A percentile compares a stretch with the other conserved stretches of the same genome.
phyloP scores from a whole-genome alignment of 2,113 vertebrate species.

The Lepisosteus osseus region DNA sequence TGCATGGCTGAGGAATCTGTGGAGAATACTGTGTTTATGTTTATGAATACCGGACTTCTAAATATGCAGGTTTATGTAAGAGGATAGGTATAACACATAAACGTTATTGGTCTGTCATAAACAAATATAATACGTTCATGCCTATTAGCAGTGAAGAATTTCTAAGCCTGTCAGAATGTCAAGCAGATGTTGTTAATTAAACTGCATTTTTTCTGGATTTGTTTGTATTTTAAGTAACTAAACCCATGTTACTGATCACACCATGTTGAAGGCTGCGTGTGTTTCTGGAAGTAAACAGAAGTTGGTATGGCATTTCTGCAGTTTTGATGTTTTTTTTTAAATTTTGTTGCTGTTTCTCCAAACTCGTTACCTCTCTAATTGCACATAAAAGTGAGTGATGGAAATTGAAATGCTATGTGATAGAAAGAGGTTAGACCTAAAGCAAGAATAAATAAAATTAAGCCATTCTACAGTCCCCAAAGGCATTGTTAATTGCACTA shows the following conservation, averaged over 20 bases:
- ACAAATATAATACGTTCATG: too few relatives aligned
- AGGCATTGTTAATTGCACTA: not conserved
- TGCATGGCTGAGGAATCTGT: too few relatives aligned
- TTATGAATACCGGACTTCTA: too few relatives aligned
- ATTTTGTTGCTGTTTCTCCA: not conserved
- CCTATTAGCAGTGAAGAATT: too few relatives aligned
- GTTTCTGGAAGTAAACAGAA: not conserved
- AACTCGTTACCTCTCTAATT: not conserved
- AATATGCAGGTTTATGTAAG: too few relatives aligned
- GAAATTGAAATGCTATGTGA: not conserved
- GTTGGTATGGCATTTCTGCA: not conserved
- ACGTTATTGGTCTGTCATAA: too few relatives aligned
- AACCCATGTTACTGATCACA: not conserved
- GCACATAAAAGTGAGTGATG: not conserved
- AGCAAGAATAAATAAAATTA: not conserved
- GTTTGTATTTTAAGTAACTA: not conserved
- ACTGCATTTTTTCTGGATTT: slow-evolving; percentile 2
- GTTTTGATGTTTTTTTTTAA: not conserved
- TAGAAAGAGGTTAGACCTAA: not conserved
- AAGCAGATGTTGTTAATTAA: slow-evolving; percentile 26
- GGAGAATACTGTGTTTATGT: too few relatives aligned
- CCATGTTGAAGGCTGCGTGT: not conserved
- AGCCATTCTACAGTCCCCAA: not conserved
- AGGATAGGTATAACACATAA: too few relatives aligned
- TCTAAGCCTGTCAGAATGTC: not conserved